Base-by-base conservation (phyloP, 2,797 vertebrate genomes). In the Simalia tracyae region DNA sequence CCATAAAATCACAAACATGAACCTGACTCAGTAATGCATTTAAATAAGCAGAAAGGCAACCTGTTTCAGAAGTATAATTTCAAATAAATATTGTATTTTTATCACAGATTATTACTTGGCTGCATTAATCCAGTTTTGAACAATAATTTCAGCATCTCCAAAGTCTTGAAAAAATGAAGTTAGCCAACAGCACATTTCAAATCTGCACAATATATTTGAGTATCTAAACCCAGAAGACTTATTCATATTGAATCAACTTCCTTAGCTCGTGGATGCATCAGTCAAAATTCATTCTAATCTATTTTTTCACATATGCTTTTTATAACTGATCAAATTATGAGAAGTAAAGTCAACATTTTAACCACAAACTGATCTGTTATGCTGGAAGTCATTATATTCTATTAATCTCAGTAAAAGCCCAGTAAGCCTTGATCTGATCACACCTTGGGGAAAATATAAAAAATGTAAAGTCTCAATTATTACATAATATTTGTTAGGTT, bases 221-320 rank as follows among this genome's bases (percentile, higher is more conserved):
- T 94, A 93, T 88, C 64, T 89, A 93, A 87, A 72, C 46, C 93
- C 92, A 84, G 57, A 36, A 92, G 81, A 94, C 86, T 93, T 85
- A 57, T 92, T 90, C 94, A 66, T 66, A 90, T 60, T 90, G 84
- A 95, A 96, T 64, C 92, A 88, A 61, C 60, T 93, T 91, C 93
- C 87, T 66, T 36, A 93, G 93, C 15, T 90, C 4, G 28, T 91
- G 63, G 11, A 60, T 14, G 56, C 91, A 81, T 92, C 31, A 89
- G 94, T 72, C 95, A 96, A 96, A 94, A 95, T 89, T 68, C 14
- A 28, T 76, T 90, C 54, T 50, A 91, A 68, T 72, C 92, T 94
- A 95, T 93, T 95, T 95, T 94, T 95, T 91, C 36, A 95, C 68
- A 94, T 95, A 95, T 11, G 91, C 86, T 61, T 89, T 54, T 56